Conservation (phyloP, 2,113 vertebrate genomes). For the Octodon degus region DNA sequence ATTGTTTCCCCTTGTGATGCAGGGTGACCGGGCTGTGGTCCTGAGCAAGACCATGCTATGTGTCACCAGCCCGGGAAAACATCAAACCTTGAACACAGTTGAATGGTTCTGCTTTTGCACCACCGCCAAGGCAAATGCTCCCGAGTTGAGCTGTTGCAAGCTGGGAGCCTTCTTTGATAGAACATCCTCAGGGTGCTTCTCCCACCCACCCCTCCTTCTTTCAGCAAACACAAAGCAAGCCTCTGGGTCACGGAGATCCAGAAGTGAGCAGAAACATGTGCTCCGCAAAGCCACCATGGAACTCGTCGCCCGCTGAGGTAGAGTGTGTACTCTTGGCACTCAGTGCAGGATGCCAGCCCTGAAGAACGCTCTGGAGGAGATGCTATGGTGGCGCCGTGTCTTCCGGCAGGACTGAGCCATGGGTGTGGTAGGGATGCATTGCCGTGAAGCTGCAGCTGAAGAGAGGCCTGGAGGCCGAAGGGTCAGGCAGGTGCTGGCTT, state of each 20-base stretch:
- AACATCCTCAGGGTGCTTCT: neutral
- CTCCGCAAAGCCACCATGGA: fast-evolving
- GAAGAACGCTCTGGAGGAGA: neutral
- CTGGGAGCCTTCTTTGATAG: neutral
- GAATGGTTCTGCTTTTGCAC: neutral
- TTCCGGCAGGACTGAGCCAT: fast-evolving
- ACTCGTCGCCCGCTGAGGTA: fast-evolving
- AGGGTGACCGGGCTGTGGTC: neutral
- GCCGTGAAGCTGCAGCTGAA: neutral
- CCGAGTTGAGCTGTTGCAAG: neutral
- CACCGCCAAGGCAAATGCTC: neutral
- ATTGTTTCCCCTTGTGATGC: neutral
- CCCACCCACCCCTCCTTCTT: neutral
- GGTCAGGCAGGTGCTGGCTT: no score
- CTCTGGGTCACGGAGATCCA: fast-evolving
- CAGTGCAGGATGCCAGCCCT: neutral
- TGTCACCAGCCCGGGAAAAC: neutral
- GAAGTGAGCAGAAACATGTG: neutral
- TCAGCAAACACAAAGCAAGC: neutral
- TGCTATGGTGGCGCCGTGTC: fast-evolving
- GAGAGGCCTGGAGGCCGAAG: neutral
- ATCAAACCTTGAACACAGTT: no score
- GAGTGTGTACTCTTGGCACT: neutral
- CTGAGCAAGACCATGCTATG: fast-evolving
- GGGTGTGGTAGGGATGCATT: neutral